A percentile compares a stretch with the other conserved stretches of the same genome.
These are phyloP conservation scores for Brassicogethes aeneus DNA, from an alignment of 2,888 invertebrate species.

Conservation along the genomic window DNA sequence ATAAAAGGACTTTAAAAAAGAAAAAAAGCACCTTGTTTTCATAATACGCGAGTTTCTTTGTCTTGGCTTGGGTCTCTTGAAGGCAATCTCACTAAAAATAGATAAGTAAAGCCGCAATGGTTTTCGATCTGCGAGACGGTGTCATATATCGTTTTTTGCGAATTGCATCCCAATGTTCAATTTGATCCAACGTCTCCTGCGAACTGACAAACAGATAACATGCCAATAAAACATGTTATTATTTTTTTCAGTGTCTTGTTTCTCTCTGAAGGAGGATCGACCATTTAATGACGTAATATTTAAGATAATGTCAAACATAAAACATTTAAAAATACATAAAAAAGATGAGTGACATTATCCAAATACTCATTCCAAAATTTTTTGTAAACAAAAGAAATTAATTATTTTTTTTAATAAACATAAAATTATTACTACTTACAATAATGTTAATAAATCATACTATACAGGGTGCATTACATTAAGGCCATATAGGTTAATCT, in stretches of 20 bases:
- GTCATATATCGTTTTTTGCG: background rate
- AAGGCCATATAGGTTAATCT: too few species aligned
- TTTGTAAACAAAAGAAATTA: too few species aligned
- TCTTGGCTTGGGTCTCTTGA: background rate
- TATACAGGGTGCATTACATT: too few species aligned
- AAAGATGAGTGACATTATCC: too few species aligned
- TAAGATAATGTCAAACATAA: background rate
- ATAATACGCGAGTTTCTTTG: too few species aligned
- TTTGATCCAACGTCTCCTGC: background rate
- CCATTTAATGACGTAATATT: background rate
- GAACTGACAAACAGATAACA: background rate
- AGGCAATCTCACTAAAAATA: background rate
- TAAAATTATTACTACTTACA: too few species aligned
- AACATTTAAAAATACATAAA: background rate
- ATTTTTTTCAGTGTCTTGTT: background rate
- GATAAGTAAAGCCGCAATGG: background rate
- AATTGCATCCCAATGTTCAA: background rate
- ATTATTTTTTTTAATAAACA: too few species aligned
- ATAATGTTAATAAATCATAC: too few species aligned
- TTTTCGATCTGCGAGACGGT: background rate
- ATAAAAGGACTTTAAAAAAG: too few species aligned
- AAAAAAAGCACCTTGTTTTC: too few species aligned
- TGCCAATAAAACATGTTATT: background rate
- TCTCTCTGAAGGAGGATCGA: background rate
- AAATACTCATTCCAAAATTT: too few species aligned